Conservation (phyloP, 2,888 invertebrate species). For the Drosophila ezoana region DNA sequence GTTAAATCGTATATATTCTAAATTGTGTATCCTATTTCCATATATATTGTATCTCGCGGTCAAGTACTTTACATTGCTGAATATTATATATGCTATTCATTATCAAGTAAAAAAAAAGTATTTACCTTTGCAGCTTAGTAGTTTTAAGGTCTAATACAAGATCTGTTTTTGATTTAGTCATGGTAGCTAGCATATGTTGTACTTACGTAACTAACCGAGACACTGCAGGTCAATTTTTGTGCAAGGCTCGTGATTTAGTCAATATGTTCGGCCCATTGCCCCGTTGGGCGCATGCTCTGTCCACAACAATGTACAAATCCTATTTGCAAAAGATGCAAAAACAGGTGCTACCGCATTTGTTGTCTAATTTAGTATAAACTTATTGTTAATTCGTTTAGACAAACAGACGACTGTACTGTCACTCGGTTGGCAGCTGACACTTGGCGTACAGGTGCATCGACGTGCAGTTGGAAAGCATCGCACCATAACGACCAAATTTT, state of each 20-base stretch:
- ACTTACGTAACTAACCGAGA: background rate
- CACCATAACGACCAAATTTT: slow-evolving; percentile 27
- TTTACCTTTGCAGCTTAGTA: background rate
- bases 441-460: slow-evolving; percentile 55
- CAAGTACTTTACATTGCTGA: too few species aligned
- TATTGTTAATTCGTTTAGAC: slow-evolving; percentile 45
- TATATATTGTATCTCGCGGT: too few species aligned
- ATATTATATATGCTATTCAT: too few species aligned
- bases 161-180: background rate
- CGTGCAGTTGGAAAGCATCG: slow-evolving; percentile 28
- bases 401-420: slow-evolving; percentile 20
- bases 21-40: too few species aligned
- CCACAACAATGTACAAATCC: slow-evolving; percentile 4
- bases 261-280: background rate
- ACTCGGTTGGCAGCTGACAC: slow-evolving; percentile 50
- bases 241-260: slow-evolving; percentile 5
- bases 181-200: background rate
- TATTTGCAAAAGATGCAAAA: slow-evolving; percentile 14
- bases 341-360: slow-evolving; percentile 45
- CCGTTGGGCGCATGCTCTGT: slow-evolving; percentile 14
- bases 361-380: slow-evolving; percentile 43
- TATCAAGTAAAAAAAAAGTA: too few species aligned
- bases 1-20: too few species aligned
- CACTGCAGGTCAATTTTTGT: background rate
- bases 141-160: background rate